Evolutionary conservation across 2,888 invertebrate genomes (phyloP).

Genomic region (Lycocerus yunnanus): DNA sequence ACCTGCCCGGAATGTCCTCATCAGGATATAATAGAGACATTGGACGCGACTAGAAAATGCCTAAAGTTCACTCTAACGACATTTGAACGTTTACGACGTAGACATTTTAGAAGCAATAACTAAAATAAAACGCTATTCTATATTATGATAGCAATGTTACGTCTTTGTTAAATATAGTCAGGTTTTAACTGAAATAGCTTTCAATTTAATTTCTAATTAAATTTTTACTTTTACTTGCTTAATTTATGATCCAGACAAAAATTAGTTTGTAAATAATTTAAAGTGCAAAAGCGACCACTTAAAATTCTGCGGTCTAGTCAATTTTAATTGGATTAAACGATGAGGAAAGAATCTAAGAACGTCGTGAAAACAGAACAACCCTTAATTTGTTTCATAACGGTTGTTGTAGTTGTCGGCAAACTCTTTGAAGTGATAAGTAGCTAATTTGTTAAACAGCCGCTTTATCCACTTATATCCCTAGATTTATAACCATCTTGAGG

Average conservation of each 20-base stretch:
- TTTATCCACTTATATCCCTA: slow-evolving; percentile 52
- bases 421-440: slow-evolving; percentile 54
- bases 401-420: slow-evolving; percentile 41
- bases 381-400: slow-evolving; percentile 42
- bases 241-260: neutral
- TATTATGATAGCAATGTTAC: neutral
- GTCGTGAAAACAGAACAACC: slow-evolving; percentile 41
- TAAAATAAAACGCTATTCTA: neutral
- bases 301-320: slow-evolving; percentile 52
- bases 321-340: slow-evolving; percentile 54
- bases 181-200: neutral
- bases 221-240: slow-evolving; percentile 3
- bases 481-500: slow-evolving; percentile 49
- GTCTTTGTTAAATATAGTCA: neutral
- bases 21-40: slow-evolving; percentile 39
- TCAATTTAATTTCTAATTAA: neutral
- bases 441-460: slow-evolving; percentile 55
- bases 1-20: slow-evolving; percentile 35
- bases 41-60: slow-evolving; percentile 38
- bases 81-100: slow-evolving; percentile 13
- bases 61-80: slow-evolving; percentile 21
- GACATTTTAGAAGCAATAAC: slow-evolving; percentile 1
- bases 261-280: slow-evolving; percentile 4
- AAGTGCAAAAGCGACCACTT: slow-evolving; percentile 44
- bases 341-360: slow-evolving; percentile 48